Evolutionary conservation across 1,140 invertebrate species (phyloP), one percentile per base, ranked within the genome.

Genomic region (Drosophila equinoxialis): DNA sequence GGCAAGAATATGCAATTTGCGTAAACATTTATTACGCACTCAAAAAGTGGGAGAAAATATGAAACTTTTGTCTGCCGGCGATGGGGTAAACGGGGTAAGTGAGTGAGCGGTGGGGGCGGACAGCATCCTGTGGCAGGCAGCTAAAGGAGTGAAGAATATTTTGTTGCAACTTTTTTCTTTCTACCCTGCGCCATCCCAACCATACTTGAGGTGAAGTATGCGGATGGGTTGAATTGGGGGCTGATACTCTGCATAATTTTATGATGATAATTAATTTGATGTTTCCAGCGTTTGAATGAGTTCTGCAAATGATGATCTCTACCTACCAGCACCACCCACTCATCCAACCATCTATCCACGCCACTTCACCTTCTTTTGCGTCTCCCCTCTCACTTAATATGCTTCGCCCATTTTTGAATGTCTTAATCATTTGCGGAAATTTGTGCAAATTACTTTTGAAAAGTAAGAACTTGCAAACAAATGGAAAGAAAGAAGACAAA

Each of bases 21-120:
- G 76, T 83, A 77, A 83, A 83, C 81, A 83, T 83, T 83, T 83
- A 83, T 83, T 84, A 83, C 81, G 72, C 76, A 83, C 81, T 84
- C 69, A 45, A 78, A 57, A 59, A 59, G 57, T 59, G 57, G 57
- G 30, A 35, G 57, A 59, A 59, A 59, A 68, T 68, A 45, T 33
- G 69, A 81, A 82, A 82, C 51, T 78, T 78, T 82, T 81, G 71
- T 81, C 35, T 51, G 45, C 17, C 10, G 11, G 11, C 37, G 11
- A 11, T 11, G 8, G 35, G 10, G 33, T 35, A 17, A 45, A 45
- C n/a, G 45, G 45, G 45, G 45, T 48, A 48, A 48, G 45, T 37
- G 37, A 30, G 11, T 13, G 11, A 1, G 37, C 2, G 10, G 10
- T 3, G 11, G 37, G 37, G 10, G 37, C 11, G 37, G 37, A 11